A percentile compares a stretch with the other conserved stretches of the same genome.
Evolutionary conservation across 2,888 invertebrate genomes (phyloP).

Genomic region (Drosophila eohydei): DNA sequence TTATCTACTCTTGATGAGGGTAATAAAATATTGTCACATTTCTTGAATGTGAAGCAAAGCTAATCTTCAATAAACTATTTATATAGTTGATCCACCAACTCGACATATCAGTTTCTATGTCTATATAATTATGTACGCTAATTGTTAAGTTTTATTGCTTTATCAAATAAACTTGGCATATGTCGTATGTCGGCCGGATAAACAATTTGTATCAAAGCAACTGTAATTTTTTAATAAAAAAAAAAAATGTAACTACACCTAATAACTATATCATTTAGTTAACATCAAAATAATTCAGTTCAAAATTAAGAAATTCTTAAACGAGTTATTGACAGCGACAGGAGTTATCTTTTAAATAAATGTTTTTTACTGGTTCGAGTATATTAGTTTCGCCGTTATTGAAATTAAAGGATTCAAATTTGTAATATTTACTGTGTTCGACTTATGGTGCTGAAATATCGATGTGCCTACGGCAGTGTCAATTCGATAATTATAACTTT

Average conservation of each 20-base stretch:
- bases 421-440: too few relatives aligned
- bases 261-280: neutral
- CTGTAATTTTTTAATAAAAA: neutral
- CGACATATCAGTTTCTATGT: neutral
- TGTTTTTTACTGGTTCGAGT: too few relatives aligned
- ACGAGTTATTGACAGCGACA: too few relatives aligned
- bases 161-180: neutral
- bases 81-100: neutral
- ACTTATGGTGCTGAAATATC: too few relatives aligned
- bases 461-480: too few relatives aligned
- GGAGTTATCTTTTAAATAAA: too few relatives aligned
- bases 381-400: too few relatives aligned
- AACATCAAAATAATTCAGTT: too few relatives aligned
- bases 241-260: neutral
- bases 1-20: constrained; percentile 1
- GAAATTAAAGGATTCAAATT: too few relatives aligned
- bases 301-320: too few relatives aligned
- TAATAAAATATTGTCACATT: constrained; percentile 5
- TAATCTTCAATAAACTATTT: neutral
- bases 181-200: neutral
- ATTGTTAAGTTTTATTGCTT: neutral
- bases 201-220: neutral
- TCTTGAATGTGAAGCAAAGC: constrained; percentile 1
- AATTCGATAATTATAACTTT: too few relatives aligned
- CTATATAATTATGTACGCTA: neutral